Percentiles rank a stretch among this genome's conserved stretches.
phyloP scores from a whole-genome alignment of 2,888 invertebrate genomes.

The Himalopsyche japonica region DNA sequence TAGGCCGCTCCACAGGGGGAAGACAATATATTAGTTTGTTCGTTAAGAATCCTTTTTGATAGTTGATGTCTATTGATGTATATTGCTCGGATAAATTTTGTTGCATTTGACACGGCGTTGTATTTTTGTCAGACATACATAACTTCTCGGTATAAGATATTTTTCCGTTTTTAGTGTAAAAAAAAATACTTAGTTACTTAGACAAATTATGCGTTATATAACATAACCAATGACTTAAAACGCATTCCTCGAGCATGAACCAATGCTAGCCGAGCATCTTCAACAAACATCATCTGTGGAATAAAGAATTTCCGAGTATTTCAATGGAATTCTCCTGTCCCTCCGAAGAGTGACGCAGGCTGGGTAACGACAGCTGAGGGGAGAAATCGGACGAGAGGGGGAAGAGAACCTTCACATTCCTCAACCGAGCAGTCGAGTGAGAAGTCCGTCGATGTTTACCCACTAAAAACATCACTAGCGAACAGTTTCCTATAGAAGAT shows the following conservation, averaged over 20 bases:
- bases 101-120: too few relatives aligned
- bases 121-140: too few relatives aligned
- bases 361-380: not conserved
- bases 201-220: too few relatives aligned
- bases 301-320: not conserved
- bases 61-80: too few relatives aligned
- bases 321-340: not conserved
- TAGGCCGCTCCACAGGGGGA: too few relatives aligned
- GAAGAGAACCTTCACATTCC: not conserved
- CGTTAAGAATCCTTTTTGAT: too few relatives aligned
- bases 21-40: too few relatives aligned
- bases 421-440: not conserved
- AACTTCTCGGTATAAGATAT: too few relatives aligned
- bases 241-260: not conserved
- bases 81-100: too few relatives aligned
- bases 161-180: too few relatives aligned
- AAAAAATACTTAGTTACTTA: too few relatives aligned
- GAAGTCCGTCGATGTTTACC: not conserved
- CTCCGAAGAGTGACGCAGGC: not conserved
- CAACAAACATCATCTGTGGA: not conserved
- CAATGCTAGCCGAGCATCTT: not conserved
- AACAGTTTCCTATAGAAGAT: not conserved
- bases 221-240: not conserved
- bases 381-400: not conserved
- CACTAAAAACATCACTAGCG: not conserved